These are phyloP conservation scores for Phrynocephalus forsythii DNA, from an alignment of 2,797 vertebrate genomes.

Conservation along the genomic window DNA sequence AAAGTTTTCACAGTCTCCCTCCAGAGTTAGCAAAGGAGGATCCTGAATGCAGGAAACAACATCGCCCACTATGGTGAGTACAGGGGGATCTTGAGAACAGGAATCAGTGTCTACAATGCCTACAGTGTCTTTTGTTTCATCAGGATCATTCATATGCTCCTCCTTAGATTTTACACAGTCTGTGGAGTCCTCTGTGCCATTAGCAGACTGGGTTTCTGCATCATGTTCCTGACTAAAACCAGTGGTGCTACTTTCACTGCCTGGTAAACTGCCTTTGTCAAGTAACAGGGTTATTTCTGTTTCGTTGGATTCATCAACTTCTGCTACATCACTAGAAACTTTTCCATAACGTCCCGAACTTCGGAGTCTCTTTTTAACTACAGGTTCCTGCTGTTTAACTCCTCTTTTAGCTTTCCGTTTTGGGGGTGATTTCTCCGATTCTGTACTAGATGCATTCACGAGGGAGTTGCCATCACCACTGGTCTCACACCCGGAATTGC, in stretches of 20 bases:
- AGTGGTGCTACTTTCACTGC: conserved; percentile 54
- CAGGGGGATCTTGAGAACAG: conserved; percentile 45
- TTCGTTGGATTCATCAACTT: conserved; percentile 70
- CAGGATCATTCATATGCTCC: conserved; percentile 49
- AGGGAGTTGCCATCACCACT: conserved; percentile 75
- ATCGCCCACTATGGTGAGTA: conserved; percentile 34
- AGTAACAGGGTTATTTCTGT: conserved; percentile 56
- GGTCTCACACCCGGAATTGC: conserved; percentile 82
- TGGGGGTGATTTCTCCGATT: conserved; percentile 77
- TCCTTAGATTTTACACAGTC: conserved; percentile 49
- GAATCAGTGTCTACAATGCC: conserved; percentile 43
- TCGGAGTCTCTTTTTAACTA: conserved; percentile 85
- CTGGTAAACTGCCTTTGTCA: conserved; percentile 64
- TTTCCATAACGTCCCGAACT: conserved; percentile 70
- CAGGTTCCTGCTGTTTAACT: conserved; percentile 83
- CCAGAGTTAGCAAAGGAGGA: conserved; percentile 33
- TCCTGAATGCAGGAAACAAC: conserved; percentile 52
- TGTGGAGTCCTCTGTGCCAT: conserved; percentile 66
- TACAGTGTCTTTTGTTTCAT: conserved; percentile 48
- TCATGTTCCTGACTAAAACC: conserved; percentile 42
- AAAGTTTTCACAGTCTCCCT: conserved; percentile 50
- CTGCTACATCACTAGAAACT: conserved; percentile 61
- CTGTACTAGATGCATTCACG: conserved; percentile 75
- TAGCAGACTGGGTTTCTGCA: conserved; percentile 64
- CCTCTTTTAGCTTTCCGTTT: conserved; percentile 85